Evolutionary conservation across 2,888 invertebrate species (phyloP).

Genomic region (Pediacus dermestoides): DNA sequence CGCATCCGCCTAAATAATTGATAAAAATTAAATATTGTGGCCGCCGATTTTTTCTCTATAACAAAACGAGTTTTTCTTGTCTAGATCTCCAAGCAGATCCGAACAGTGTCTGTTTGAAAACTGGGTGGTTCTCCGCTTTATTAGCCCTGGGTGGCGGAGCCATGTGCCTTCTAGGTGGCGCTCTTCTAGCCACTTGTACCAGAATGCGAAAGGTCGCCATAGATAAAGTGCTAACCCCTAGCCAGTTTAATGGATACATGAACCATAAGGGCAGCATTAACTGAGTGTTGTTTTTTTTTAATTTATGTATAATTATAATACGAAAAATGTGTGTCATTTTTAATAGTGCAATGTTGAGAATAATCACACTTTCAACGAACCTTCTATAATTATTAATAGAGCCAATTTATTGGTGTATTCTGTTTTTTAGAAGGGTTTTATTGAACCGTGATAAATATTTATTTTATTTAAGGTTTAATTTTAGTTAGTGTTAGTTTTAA

Average conservation of each 20-base stretch:
- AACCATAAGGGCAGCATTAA: conserved; percentile 49
- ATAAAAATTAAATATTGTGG: not conserved
- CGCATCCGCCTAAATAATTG: no score
- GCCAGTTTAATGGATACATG: conserved; percentile 49
- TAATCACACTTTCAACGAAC: no score
- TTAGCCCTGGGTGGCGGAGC: conserved; percentile 51
- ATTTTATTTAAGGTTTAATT: no score
- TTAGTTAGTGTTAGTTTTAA: no score
- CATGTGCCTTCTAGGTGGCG: conserved; percentile 68
- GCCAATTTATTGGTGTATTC: no score
- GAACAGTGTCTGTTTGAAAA: conserved; percentile 47
- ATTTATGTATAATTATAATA: not conserved
- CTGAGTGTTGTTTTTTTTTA: conserved; percentile 25
- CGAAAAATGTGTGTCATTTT: conserved; percentile 3
- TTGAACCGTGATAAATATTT: no score
- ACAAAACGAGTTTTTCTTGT: conserved; percentile 21
- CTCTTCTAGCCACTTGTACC: conserved; percentile 72
- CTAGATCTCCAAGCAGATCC: conserved; percentile 35
- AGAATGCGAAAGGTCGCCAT: conserved; percentile 60
- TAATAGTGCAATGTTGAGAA: conserved; percentile 5
- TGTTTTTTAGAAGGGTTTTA: no score
- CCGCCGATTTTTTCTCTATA: conserved; percentile 2
- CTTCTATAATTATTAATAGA: no score
- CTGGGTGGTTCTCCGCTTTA: conserved; percentile 55
- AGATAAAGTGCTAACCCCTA: conserved; percentile 47